Evolutionary conservation across 2,113 vertebrate species (phyloP), one percentile per base, ranked within the genome.

Genomic region (Scomber colias): DNA sequence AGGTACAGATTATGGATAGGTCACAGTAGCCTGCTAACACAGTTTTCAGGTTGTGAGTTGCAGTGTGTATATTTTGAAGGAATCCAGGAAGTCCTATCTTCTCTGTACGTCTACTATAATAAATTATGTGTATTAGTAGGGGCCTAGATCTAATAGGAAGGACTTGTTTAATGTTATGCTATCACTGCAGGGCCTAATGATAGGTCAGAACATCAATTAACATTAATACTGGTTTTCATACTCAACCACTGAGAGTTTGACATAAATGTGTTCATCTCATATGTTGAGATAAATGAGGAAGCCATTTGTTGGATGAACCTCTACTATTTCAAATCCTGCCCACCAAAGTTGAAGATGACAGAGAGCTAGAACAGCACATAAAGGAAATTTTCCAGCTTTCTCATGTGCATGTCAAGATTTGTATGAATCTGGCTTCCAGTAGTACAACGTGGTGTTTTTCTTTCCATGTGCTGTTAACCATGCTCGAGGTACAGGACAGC

Each of bases 401-500:
- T 83, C 75, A 51, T 61, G 77, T 76, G 77, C 73, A 72, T 72
- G 83, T 90, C 79, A 89, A 78, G 77, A 73, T 90, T 72, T 70
- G 64, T 57, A 83, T 44, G 63, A 87, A 82, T 83, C 81, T 92
- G 91, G 89, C 90, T 74, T 85, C 71, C 55, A 14, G 48, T 74
- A 76, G 73, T 66, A 54, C 75, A 80, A 76, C 75, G 74, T 77
- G 72, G 86, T 91, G 91, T 95, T 96, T 94, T 92, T 95, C 95
- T 96, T 95, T 96, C 94, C 95, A 94, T 92, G 92, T 93, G 87
- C 91, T 94, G 94, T 95, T 95, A 87, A 95, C 92, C 92, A 88
- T 90, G 86, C 92, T 93, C 17, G 90, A 95, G 91, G 89, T 95
- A 89, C 84, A 81, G 93, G 91, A 89, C 89, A 88, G 76, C 83